Evolutionary conservation across 2,113 vertebrate species (phyloP).

Genomic region (Cariama cristata): DNA sequence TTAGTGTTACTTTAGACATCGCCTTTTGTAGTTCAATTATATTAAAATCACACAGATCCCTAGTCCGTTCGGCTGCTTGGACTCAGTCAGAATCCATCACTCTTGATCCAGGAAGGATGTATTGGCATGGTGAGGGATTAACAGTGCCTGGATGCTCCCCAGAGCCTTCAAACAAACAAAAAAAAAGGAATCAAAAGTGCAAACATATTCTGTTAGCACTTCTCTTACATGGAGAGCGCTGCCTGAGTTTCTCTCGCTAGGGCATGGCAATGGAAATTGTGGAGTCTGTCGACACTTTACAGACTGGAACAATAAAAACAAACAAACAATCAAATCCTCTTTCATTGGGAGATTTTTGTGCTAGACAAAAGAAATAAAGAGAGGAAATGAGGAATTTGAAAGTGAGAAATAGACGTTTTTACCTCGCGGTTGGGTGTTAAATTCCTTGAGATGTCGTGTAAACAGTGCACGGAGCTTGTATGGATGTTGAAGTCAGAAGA

Average conservation of each 20-base stretch:
- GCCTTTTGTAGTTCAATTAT: neutral
- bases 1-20: neutral
- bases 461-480: accelerated
- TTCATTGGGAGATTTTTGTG: neutral
- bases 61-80: accelerated
- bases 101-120: conserved; percentile 9
- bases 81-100: neutral
- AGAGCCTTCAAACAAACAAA: neutral
- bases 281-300: conserved; percentile 14
- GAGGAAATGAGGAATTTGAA: neutral
- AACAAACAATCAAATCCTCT: conserved; percentile 2
- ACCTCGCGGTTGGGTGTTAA: neutral
- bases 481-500: neutral
- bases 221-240: neutral
- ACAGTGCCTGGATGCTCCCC: neutral
- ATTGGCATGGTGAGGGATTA: neutral
- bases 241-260: neutral
- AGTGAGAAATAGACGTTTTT: neutral
- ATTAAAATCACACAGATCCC: neutral
- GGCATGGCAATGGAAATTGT: neutral
- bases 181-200: neutral
- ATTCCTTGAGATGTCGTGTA: accelerated
- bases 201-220: conserved; percentile 53
- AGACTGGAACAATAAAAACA: neutral
- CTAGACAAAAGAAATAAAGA: neutral